phyloP scores from a whole-genome alignment of 2,113 vertebrate genomes.

The Tychaedon coryphoeus region DNA sequence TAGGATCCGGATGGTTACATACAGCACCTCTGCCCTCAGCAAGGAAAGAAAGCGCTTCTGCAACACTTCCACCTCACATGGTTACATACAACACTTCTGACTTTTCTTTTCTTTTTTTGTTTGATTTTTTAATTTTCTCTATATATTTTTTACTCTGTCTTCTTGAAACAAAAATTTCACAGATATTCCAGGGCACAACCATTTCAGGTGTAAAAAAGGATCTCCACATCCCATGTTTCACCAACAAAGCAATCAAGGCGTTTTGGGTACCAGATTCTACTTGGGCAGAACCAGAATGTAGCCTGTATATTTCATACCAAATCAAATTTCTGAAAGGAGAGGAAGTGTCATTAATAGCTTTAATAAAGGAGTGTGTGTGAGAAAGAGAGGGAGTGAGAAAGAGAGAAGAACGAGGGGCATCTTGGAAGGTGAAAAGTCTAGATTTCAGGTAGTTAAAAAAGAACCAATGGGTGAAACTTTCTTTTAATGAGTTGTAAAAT shows the following conservation, averaged over 20 bases:
- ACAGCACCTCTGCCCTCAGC: background rate
- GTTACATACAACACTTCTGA: conserved; percentile 13
- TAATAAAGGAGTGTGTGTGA: conserved; percentile 60
- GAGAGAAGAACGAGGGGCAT: conserved; percentile 47
- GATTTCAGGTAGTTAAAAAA: background rate
- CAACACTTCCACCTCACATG: background rate
- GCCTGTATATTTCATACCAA: conserved; percentile 73
- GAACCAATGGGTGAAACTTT: conserved; percentile 14
- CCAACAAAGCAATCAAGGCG: conserved; percentile 62
- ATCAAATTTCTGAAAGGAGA: conserved; percentile 69
- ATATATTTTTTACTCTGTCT: background rate
- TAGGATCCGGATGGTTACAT: conserved; percentile 11
- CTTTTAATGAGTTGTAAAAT: conserved; percentile 38
- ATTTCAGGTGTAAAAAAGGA: conserved; percentile 53
- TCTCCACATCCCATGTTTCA: conserved; percentile 66
- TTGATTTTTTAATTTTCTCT: background rate
- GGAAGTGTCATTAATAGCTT: conserved; percentile 75
- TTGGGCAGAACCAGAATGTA: conserved; percentile 72
- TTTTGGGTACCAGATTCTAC: conserved; percentile 59
- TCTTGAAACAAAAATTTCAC: conserved; percentile 23
- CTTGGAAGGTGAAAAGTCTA: conserved; percentile 46
- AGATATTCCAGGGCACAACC: conserved; percentile 57
- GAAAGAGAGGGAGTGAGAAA: conserved; percentile 20
- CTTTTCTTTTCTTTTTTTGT: background rate
- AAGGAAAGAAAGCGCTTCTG: background rate